Conservation (phyloP, 2,113 vertebrate genomes). For the Pardalotus punctatus region DNA sequence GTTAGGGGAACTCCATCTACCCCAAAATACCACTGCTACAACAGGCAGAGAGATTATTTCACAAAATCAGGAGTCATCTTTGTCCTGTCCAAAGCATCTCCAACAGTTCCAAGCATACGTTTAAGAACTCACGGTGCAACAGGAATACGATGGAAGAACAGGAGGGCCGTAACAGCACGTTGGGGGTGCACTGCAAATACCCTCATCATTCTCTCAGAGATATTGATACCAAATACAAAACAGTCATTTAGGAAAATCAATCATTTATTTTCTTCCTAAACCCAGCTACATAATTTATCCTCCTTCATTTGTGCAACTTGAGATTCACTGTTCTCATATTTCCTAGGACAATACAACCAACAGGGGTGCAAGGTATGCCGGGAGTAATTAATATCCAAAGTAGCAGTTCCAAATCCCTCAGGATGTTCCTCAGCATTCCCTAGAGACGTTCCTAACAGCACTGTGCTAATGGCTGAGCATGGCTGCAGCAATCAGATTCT, state of each 20-base stretch:
- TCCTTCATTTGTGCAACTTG: not conserved
- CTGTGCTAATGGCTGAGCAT: not conserved
- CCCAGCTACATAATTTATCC: not conserved
- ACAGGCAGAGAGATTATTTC: not conserved
- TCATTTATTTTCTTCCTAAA: not conserved
- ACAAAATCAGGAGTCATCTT: not conserved
- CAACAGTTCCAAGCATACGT: not conserved
- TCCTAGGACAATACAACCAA: not conserved
- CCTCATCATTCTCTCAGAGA: not conserved
- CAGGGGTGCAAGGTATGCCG: not conserved
- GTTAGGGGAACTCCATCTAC: slow-evolving; percentile 47
- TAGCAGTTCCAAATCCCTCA: not conserved
- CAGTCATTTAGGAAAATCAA: not conserved
- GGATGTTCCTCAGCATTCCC: not conserved
- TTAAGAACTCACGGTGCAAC: no score
- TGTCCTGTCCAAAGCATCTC: not conserved
- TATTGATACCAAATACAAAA: not conserved
- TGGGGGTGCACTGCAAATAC: not conserved
- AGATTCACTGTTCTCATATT: not conserved
- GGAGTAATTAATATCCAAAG: not conserved
- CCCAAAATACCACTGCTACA: slow-evolving; percentile 19
- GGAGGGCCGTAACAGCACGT: not conserved
- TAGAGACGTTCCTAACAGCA: not conserved
- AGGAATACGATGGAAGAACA: accelerated
- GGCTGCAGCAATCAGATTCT: accelerated